phyloP scores from a whole-genome alignment of 2,888 invertebrate genomes.

The Acanthosepion esculentum region DNA sequence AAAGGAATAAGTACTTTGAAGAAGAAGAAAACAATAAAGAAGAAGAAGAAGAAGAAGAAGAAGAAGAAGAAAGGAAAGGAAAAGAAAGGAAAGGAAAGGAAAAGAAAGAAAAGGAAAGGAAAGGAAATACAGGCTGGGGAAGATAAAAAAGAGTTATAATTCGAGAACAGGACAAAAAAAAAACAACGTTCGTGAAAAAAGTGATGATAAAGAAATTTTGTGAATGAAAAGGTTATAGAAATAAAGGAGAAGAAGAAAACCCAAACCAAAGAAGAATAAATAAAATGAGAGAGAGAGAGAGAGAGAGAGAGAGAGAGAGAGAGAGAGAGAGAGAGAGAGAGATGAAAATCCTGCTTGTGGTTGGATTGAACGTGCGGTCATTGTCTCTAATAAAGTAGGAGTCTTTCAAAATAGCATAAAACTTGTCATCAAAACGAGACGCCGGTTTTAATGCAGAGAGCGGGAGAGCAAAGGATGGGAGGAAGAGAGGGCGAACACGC shows the following conservation, averaged over 20 bases:
- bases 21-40: not conserved
- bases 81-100: no score
- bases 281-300: not conserved
- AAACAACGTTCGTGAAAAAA: no score
- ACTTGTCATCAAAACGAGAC: not conserved
- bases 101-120: no score
- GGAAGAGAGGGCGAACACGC: not conserved
- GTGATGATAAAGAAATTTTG: not conserved
- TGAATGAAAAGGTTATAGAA: not conserved
- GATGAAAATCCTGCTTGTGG: not conserved
- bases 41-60: no score
- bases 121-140: not conserved
- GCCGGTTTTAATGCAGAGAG: not conserved
- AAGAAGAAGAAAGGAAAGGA: no score
- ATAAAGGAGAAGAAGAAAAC: no score
- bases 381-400: not conserved
- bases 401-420: not conserved
- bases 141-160: not conserved
- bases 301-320: not conserved
- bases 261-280: not conserved
- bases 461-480: no score
- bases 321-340: not conserved
- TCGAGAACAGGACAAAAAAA: not conserved
- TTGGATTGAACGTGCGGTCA: not conserved
- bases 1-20: no score